Conservation (phyloP, 2,113 vertebrate genomes). For the Orthonyx spaldingii region DNA sequence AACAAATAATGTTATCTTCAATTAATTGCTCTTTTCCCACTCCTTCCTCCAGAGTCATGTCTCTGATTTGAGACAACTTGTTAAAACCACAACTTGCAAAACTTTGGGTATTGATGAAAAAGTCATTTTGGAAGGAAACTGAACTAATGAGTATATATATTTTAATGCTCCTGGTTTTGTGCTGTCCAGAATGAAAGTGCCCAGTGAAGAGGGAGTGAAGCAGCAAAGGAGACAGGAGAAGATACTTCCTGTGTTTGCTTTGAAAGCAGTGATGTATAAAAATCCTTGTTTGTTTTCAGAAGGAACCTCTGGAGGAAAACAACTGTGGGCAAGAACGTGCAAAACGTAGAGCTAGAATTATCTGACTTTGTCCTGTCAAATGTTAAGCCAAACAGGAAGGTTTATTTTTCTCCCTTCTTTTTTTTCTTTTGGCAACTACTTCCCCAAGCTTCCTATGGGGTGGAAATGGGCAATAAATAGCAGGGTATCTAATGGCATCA, state of each 20-base stretch:
- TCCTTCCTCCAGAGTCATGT: not conserved
- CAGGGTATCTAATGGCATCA: constrained; percentile 75
- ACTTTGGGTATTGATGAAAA: not conserved
- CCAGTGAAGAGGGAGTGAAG: not conserved
- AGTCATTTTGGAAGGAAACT: not conserved
- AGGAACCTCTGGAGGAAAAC: constrained; percentile 54
- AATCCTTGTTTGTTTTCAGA: constrained; percentile 47
- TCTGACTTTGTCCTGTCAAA: constrained; percentile 73
- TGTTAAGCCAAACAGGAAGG: constrained; percentile 71
- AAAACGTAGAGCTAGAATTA: constrained; percentile 69
- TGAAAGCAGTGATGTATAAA: constrained; percentile 65
- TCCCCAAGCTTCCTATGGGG: constrained; percentile 71
- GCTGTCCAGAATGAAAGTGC: not conserved
- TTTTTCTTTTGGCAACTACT: constrained; percentile 56
- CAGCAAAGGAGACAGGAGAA: not conserved
- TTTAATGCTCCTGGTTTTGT: not conserved
- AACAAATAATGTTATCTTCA: not conserved
- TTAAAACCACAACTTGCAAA: not conserved
- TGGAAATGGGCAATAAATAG: constrained; percentile 80
- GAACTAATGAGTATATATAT: not conserved
- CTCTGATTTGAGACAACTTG: not conserved
- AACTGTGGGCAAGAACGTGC: constrained; percentile 60
- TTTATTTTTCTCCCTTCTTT: constrained; percentile 45
- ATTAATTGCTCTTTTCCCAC: not conserved
- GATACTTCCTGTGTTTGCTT: constrained; percentile 49